A percentile compares a stretch with the other conserved stretches of the same genome.
These are phyloP conservation scores for Microcebus jonahi DNA, from an alignment of 2,113 vertebrate genomes.

Conservation along the genomic window DNA sequence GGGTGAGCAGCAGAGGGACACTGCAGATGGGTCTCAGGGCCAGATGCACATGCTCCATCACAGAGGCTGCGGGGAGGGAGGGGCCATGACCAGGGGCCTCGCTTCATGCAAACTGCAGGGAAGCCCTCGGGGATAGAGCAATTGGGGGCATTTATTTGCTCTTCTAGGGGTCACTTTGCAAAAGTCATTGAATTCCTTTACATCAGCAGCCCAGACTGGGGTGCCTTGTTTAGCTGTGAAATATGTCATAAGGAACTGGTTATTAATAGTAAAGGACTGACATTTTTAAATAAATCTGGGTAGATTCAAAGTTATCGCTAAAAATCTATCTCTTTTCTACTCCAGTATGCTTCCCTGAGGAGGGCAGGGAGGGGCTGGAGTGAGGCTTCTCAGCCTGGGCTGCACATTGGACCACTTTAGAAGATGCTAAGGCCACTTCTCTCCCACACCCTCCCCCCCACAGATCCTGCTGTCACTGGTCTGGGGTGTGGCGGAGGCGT, in stretches of 20 bases:
- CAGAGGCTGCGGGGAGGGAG: constrained; percentile 84
- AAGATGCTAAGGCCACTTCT: neutral
- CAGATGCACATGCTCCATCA: constrained; percentile 91
- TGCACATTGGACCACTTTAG: neutral
- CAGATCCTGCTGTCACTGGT: neutral
- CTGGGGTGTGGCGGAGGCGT: neutral
- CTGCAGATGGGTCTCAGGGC: constrained; percentile 89
- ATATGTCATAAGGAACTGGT: neutral
- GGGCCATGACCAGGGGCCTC: neutral
- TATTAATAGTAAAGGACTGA: neutral
- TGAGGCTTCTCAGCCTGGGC: neutral
- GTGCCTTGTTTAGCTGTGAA: neutral
- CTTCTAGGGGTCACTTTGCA: neutral
- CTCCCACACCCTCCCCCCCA: rapidly evolving
- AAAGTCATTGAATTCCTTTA: constrained; percentile 18
- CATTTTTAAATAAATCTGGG: neutral
- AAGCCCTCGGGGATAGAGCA: neutral
- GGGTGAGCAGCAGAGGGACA: constrained; percentile 92
- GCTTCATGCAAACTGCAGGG: neutral
- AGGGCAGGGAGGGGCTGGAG: neutral
- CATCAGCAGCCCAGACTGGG: neutral
- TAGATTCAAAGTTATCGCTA: neutral
- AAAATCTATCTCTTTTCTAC: neutral
- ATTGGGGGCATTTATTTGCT: neutral
- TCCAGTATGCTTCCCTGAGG: neutral